These are phyloP conservation scores for Tolypeutes matacus DNA, from an alignment of 2,797 vertebrate species.

Conservation along the genomic window DNA sequence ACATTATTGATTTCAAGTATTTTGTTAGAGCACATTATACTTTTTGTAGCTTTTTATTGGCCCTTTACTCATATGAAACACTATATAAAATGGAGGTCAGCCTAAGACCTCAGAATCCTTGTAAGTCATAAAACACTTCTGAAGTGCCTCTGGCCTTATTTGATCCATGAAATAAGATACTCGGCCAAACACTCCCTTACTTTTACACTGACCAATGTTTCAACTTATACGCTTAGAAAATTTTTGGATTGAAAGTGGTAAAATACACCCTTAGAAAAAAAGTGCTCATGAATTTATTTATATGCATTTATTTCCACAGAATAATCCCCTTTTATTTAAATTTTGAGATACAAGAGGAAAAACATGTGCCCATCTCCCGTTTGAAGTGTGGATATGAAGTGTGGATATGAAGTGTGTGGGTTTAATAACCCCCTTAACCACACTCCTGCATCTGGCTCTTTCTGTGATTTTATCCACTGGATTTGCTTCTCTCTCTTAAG, in stretches of 20 bases:
- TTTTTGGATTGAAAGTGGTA: neutral
- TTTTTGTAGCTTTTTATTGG: neutral
- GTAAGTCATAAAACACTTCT: constrained; percentile 57
- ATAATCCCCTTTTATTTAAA: neutral
- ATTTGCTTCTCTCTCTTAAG: neutral
- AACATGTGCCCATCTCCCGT: neutral
- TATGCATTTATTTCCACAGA: neutral
- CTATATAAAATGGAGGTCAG: constrained; percentile 19
- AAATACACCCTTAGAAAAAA: neutral
- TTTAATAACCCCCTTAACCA: neutral
- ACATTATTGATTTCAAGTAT: constrained; percentile 54
- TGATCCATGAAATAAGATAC: constrained; percentile 50
- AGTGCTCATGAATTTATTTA: neutral
- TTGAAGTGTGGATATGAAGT: neutral
- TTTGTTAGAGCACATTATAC: constrained; percentile 53
- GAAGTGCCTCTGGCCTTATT: constrained; percentile 64
- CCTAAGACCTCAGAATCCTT: constrained; percentile 15
- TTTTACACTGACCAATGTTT: neutral
- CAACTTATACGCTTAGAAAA: neutral
- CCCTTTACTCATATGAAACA: constrained; percentile 48
- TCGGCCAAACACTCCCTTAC: constrained; percentile 43
- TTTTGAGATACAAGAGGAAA: neutral
- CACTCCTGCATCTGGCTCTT: neutral
- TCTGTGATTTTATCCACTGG: neutral
- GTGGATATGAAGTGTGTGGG: no score